Evolutionary conservation across 92 coral and sea anemone species (phyloP), one percentile per base, ranked within the genome.

Genomic region (Phenganax marumi): DNA sequence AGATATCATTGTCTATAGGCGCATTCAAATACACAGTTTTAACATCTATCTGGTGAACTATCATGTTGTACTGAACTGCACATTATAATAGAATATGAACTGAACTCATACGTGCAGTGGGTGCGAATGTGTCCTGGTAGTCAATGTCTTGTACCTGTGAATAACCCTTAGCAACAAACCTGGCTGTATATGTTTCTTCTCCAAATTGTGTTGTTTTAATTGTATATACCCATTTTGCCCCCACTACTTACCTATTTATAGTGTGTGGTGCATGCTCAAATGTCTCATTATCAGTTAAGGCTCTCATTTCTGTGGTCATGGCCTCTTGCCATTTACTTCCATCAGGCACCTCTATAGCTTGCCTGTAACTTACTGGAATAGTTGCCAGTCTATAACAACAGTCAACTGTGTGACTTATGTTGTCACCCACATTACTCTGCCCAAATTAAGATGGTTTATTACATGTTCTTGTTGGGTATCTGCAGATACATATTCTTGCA

Each of bases 311-410:
- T 8, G 63, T 83, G 18, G 50, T n/a, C 86, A 88, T 84, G 86
- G 91, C 88, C 72, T 84, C 75, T 85, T 84, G 86, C 88, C 91
- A 88, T 47, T 88, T n/a, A n/a, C n/a, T n/a, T n/a, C n/a, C n/a
- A n/a, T n/a, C n/a, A n/a, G n/a, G n/a, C n/a, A n/a, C n/a, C 73
- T 6, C 63, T 21, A 88, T 55, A 46, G 91, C 91, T 53, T 88
- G 85, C 50, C 47, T 50, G 70, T 83, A 87, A 57, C 53, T 64
- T 24, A 77, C 61, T 53, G 85, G 87, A 48, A 88, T 84, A 82
- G 82, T 54, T 23, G 76, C 81, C 50, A 73, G 78, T 63, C 87
- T 84, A 78, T 78, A 88, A 65, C 85, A 82, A 47, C 70, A 87
- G 71, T 77, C 86, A 47, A 81, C 82, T 16, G 90, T 87, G 65